phyloP scores from a whole-genome alignment of 2,888 invertebrate species.

The Tenthredo scrophulariae region DNA sequence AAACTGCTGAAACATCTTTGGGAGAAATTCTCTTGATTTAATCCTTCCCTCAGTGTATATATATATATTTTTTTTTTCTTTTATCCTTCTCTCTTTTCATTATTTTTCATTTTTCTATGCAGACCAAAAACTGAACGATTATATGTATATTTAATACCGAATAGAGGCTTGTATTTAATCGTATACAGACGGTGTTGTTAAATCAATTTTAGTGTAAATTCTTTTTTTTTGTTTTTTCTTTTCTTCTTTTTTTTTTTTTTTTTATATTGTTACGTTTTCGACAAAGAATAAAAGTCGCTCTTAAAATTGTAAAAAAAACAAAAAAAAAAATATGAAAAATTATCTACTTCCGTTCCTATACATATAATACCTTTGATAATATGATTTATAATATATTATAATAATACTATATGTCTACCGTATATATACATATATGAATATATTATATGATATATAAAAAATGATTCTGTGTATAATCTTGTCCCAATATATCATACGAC shows the following conservation, averaged over 20 bases:
- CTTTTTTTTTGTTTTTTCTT: background rate
- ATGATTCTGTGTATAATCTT: slow-evolving; percentile 4
- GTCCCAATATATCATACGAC: background rate
- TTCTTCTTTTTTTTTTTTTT: background rate
- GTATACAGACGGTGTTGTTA: background rate
- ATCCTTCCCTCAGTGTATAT: background rate
- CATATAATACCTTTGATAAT: background rate
- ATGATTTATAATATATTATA: background rate
- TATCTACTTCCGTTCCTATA: background rate
- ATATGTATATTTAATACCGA: slow-evolving; percentile 30
- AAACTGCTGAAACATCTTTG: background rate
- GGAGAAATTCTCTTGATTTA: background rate
- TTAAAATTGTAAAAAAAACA: background rate
- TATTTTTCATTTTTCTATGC: background rate
- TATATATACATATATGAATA: background rate
- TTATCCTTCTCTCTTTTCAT: background rate
- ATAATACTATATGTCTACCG: background rate
- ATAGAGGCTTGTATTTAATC: slow-evolving; percentile 25
- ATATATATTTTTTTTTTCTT: background rate
- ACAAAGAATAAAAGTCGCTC: background rate
- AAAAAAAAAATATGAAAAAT: background rate
- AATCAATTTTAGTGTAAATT: background rate
- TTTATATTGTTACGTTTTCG: background rate
- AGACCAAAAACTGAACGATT: slow-evolving; percentile 21
- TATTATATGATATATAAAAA: too few species aligned